Evolutionary conservation across 2,113 vertebrate genomes (phyloP).

Genomic region (Phyllostomus discolor): DNA sequence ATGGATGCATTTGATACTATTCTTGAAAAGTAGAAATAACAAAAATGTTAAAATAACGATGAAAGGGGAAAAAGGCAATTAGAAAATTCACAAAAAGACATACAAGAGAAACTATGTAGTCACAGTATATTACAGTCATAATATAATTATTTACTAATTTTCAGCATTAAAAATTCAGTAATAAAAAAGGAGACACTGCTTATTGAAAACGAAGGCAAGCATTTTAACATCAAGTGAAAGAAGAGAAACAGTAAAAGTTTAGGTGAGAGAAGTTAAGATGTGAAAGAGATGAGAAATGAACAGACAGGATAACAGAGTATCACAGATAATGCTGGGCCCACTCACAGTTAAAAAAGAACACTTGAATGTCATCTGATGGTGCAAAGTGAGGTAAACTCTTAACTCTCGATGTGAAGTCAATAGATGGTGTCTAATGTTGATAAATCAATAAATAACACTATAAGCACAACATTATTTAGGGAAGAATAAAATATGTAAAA

Average conservation of each 20-base stretch:
- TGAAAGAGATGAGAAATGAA: not conserved
- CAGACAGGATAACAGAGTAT: not conserved
- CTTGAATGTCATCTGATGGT: not conserved
- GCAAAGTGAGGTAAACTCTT: not conserved
- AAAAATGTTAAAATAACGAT: not conserved
- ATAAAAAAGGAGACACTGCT: not conserved
- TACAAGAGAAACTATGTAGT: not conserved
- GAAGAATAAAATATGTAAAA: not conserved
- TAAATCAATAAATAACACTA: not conserved
- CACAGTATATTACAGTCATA: not conserved
- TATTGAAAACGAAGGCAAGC: not conserved
- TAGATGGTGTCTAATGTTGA: not conserved
- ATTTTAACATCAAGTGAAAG: not conserved
- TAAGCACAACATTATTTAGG: not conserved
- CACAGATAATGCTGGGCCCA: not conserved
- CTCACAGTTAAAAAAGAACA: not conserved
- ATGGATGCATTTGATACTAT: not conserved
- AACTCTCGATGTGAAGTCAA: not conserved
- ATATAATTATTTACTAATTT: not conserved
- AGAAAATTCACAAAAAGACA: not conserved
- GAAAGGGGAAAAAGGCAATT: not conserved
- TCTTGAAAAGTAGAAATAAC: not conserved
- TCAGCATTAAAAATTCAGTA: not conserved
- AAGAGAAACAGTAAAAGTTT: not conserved
- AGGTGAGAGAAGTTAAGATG: not conserved